phyloP scores from a whole-genome alignment of 2,888 invertebrate genomes.

The Pollenia amentaria region DNA sequence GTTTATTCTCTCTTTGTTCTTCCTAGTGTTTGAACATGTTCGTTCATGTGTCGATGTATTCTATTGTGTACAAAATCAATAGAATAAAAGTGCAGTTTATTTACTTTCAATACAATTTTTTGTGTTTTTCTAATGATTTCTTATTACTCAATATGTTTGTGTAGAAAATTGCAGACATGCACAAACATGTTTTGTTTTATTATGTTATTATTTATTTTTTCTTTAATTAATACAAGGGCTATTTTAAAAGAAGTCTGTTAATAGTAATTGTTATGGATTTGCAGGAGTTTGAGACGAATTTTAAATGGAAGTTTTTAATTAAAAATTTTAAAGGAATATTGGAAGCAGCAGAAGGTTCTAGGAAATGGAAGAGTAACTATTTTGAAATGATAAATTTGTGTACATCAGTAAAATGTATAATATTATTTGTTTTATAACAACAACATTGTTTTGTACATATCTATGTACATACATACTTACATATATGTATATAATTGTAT shows the following conservation, averaged over 20 bases:
- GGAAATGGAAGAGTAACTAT: no score
- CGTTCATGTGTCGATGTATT: neutral
- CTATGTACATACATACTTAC: no score
- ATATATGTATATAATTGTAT: no score
- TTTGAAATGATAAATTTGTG: no score
- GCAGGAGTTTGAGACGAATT: neutral
- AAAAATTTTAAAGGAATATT: no score
- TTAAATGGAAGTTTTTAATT: neutral
- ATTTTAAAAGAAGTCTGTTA: slow-evolving; percentile 4
- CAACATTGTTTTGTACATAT: no score
- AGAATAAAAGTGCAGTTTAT: slow-evolving; percentile 59
- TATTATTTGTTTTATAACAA: no score
- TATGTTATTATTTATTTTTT: neutral
- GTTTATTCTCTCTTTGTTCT: neutral
- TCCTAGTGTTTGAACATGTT: slow-evolving; percentile 16
- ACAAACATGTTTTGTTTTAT: slow-evolving; percentile 48
- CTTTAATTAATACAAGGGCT: slow-evolving; percentile 54
- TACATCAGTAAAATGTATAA: no score
- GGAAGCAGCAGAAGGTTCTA: no score
- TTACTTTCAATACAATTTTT: slow-evolving; percentile 50
- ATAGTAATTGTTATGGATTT: neutral
- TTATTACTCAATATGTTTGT: slow-evolving; percentile 40
- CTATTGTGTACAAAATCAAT: slow-evolving; percentile 19
- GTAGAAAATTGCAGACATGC: slow-evolving; percentile 45
- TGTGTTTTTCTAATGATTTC: slow-evolving; percentile 44